Evolutionary conservation across 2,113 vertebrate species (phyloP), one percentile per base, ranked within the genome.

Genomic region (Labeo rohita): DNA sequence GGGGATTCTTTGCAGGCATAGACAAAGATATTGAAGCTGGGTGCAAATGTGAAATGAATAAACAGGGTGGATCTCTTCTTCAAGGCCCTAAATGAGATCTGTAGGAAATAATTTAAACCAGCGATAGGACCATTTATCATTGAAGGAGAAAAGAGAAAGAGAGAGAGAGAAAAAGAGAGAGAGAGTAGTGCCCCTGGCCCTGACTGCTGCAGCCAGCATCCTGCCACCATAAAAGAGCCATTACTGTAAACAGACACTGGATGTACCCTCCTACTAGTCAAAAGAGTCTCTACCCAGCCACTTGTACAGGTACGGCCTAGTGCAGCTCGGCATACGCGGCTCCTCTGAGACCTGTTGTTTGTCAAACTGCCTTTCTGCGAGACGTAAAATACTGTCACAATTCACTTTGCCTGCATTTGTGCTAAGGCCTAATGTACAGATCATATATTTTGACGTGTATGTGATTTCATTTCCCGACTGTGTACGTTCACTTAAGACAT

Each of bases 31-130:
- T 95, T 95, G 94, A 93, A 95, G 92, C 92, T 89, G 76, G 91
- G 93, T 93, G 93, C 92, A 94, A 95, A 95, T 95, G 93, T 95
- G 91, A 95, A 95, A 94, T 94, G 94, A 95, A 95, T 95, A 95
- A 95, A 95, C 94, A 95, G 93, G 92, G 93, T 93, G 92, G 93
- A 95, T 95, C 93, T 95, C 94, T 95, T 95, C 93, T 95, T 95
- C 94, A 95, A 95, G 93, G 92, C 91, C 91, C 93, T 95, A 95
- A 95, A 95, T 95, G 94, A 95, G 94, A 95, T 95, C 94, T 95
- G 93, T 94, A 94, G 93, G 93, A 95, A 95, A 95, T 95, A 95
- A 95, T 95, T 95, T 95, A 94, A 95, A 95, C 93, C 89, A 87
- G 90, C 89, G 90, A 93, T 95, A 92, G 94, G 92, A 92, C 94